Percentiles rank a stretch among this genome's conserved stretches.
These are phyloP conservation scores for Linnaemya tessellans DNA, from an alignment of 2,888 invertebrate genomes.

Conservation along the genomic window DNA sequence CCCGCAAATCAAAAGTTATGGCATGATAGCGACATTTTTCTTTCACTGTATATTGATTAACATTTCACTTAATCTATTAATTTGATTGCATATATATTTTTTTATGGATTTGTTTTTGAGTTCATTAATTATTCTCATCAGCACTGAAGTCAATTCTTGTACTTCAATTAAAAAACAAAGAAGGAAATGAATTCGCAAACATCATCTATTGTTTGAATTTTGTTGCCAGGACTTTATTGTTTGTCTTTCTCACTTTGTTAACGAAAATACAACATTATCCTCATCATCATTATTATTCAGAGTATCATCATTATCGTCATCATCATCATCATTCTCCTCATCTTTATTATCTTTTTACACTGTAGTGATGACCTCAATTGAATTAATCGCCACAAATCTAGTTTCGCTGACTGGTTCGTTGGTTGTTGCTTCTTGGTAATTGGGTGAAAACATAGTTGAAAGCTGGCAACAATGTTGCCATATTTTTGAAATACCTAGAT, in stretches of 20 bases:
- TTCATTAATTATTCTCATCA: conserved; percentile 12
- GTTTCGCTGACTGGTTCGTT: neutral
- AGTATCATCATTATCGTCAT: neutral
- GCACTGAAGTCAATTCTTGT: neutral
- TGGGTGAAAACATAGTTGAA: no score
- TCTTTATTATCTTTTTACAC: neutral
- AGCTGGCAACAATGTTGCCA: no score
- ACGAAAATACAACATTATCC: neutral
- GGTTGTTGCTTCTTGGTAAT: no score
- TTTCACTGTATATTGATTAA: no score
- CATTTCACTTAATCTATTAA: no score
- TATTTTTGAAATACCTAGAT: no score
- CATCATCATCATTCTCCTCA: neutral
- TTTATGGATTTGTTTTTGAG: neutral
- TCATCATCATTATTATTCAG: no score
- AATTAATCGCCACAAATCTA: neutral
- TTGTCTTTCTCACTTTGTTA: neutral
- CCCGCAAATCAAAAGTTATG: no score
- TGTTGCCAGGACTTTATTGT: neutral
- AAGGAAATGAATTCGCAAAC: neutral
- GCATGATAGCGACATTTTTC: no score
- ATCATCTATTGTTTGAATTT: neutral
- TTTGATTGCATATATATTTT: neutral
- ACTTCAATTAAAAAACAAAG: neutral
- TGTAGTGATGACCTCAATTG: neutral